Evolutionary conservation across 1,140 invertebrate genomes (phyloP), one percentile per base, ranked within the genome.

Genomic region (Drosophila navojoa): DNA sequence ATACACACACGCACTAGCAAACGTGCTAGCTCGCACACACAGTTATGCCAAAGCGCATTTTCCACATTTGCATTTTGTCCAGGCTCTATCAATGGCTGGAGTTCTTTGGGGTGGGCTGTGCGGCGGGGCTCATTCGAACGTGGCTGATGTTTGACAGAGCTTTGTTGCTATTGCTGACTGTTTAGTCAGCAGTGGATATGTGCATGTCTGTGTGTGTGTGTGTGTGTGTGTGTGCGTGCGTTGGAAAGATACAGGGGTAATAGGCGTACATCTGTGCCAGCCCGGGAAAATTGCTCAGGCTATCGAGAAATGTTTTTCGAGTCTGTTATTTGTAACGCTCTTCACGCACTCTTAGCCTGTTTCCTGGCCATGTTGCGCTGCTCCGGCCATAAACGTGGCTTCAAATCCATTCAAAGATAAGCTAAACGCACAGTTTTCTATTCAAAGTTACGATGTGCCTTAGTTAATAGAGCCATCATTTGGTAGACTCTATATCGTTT

Each of bases 91-190:
- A 32, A 61, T 67, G 57, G 57, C 49, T 38, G 15, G 35, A 1
- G 32, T 10, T 7, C 49, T 45, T 11, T 38, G 38, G 63, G 42
- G 44, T 38, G 29, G 29, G 22, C 32, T 40, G 32, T 32, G 66
- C 25, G 44, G 25, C 52, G 47, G 53, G 27, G 49, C 52, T 61
- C 71, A 57, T 57, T 81, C 73, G 62, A 71, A 70, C 73, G 68
- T 85, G 77, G 62, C 81, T 86, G 75, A 87, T 69, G 76, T 86
- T 86, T 89, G 82, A 81, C 79, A 77, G 59, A 89, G 82, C 79
- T 78, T 79, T 85, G 81, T 61, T 82, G 79, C 49, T 66, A 69
- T 80, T 86, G 52, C 68, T 78, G 55, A 22, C 73, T 73, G 76
- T 71, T 68, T 32, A 45, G 42, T 45, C 55, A 64, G 61, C 81